Conservation (phyloP, 2,113 vertebrate species). For the Petrocephalus microphthalmus region DNA sequence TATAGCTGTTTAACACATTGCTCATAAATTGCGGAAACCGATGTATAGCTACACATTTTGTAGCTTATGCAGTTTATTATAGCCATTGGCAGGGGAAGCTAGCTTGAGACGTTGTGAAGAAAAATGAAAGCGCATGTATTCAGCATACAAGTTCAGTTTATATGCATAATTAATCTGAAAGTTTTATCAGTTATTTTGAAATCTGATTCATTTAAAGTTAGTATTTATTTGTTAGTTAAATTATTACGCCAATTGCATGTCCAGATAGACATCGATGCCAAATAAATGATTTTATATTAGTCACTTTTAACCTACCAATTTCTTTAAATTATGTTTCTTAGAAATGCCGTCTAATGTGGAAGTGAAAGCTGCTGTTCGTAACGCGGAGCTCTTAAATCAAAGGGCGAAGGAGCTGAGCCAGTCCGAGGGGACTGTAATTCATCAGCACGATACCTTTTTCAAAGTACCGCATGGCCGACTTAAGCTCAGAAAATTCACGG, state of each 20-base stretch:
- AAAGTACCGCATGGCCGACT: slow-evolving; percentile 58
- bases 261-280: background rate
- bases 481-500: slow-evolving; percentile 63
- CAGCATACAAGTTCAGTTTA: background rate
- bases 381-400: slow-evolving; percentile 24
- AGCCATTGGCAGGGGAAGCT: background rate
- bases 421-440: slow-evolving; percentile 51
- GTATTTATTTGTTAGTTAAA: too few species aligned
- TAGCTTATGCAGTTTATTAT: background rate
- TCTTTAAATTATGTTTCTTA: background rate
- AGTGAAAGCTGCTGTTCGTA: slow-evolving; percentile 62
- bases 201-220: too few species aligned
- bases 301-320: background rate
- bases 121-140: background rate
- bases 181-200: too few species aligned
- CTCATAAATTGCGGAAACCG: background rate
- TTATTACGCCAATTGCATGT: background rate
- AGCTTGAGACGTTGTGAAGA: background rate
- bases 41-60: background rate
- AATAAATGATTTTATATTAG: background rate
- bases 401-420: slow-evolving; percentile 54
- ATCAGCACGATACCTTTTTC: slow-evolving; percentile 71
- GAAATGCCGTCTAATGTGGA: slow-evolving; percentile 73
- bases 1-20: background rate
- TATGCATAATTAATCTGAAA: background rate